Evolutionary conservation across 1,140 invertebrate species (phyloP).

Genomic region (Drosophila pectinifera): DNA sequence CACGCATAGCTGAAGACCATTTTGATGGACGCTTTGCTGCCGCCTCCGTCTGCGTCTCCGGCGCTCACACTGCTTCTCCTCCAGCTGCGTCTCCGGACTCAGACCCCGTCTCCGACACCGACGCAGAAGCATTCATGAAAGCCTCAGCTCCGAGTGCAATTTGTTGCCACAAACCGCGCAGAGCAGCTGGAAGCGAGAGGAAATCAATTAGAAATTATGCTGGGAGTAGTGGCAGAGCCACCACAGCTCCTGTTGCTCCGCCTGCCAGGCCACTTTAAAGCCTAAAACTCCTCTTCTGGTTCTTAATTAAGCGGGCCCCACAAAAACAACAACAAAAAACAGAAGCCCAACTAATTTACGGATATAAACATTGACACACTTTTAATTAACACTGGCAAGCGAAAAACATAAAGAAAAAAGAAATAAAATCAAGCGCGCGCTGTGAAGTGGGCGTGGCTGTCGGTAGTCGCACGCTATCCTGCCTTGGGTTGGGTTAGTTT

Average conservation of each 20-base stretch:
- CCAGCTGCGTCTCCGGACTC: slow-evolving; percentile 39
- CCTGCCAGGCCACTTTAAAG: slow-evolving; percentile 29
- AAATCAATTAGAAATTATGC: slow-evolving; percentile 60
- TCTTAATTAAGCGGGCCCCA: slow-evolving; percentile 44
- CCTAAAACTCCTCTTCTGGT: slow-evolving; percentile 27
- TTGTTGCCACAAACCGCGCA: slow-evolving; percentile 67
- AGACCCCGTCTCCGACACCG: slow-evolving; percentile 40
- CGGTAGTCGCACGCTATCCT: slow-evolving; percentile 57
- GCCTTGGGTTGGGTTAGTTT: slow-evolving; percentile 78
- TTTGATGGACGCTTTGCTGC: slow-evolving; percentile 41
- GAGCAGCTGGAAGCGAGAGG: slow-evolving; percentile 48
- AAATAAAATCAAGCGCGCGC: slow-evolving; percentile 46
- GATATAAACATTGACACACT: slow-evolving; percentile 83
- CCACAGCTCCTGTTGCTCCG: slow-evolving; percentile 31
- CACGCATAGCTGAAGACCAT: slow-evolving; percentile 84
- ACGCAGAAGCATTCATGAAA: slow-evolving; percentile 68
- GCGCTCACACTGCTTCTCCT: slow-evolving; percentile 18
- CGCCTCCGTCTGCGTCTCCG: slow-evolving; percentile 13
- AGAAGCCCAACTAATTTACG: slow-evolving; percentile 42
- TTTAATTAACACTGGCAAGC: slow-evolving; percentile 71
- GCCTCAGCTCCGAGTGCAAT: slow-evolving; percentile 65
- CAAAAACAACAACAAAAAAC: not conserved
- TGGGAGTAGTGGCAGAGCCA: not conserved
- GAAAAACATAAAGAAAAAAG: not conserved
- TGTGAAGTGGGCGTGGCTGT: slow-evolving; percentile 43